A percentile compares a stretch with the other conserved stretches of the same genome.
Conservation (phyloP, 2,113 vertebrate species). For the Psittacara wagleri region DNA sequence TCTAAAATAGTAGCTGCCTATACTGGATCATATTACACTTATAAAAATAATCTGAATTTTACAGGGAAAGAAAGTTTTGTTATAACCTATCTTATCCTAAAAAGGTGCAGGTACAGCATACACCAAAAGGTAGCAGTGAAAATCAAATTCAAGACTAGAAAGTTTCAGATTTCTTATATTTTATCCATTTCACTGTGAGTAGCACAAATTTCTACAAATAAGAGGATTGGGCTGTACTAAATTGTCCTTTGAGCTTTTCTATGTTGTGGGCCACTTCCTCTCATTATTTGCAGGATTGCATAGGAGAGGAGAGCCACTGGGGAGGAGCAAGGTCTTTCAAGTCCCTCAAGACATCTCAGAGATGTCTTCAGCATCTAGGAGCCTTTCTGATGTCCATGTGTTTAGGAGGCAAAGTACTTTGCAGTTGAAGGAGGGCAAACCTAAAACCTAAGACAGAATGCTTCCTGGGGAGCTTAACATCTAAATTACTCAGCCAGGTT, state of each 20-base stretch:
- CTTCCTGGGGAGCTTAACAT: neutral
- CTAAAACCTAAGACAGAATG: neutral
- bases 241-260: neutral
- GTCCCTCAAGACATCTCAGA: neutral
- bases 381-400: accelerated
- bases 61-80: neutral
- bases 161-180: neutral
- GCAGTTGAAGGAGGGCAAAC: neutral
- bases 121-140: neutral
- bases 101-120: neutral
- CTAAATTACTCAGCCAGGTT: neutral
- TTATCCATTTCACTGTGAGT: neutral
- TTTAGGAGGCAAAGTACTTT: neutral
- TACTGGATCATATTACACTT: neutral
- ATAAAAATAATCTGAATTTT: neutral
- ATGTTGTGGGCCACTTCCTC: neutral
- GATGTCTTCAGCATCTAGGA: neutral
- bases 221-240: neutral
- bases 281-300: neutral
- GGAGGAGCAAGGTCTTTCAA: neutral
- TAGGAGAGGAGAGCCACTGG: neutral
- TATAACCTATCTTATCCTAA: neutral
- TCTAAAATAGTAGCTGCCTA: neutral
- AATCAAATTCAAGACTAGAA: neutral
- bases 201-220: neutral